Conservation (phyloP, 1,140 invertebrate genomes). For the Protaetia brevitarsis region DNA sequence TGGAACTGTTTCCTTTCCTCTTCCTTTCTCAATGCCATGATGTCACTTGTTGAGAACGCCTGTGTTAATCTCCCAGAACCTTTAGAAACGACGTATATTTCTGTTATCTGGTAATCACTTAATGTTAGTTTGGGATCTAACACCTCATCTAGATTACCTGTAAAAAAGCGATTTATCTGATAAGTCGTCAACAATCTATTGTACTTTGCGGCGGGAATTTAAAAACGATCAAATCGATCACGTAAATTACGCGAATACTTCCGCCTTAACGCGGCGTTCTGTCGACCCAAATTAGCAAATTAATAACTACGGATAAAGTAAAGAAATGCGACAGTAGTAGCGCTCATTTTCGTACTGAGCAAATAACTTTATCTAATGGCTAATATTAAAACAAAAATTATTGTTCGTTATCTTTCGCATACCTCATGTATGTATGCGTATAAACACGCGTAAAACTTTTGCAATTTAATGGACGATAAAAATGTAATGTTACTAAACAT, state of each 20-base stretch:
- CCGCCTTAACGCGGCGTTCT: not conserved
- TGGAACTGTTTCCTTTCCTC: slow-evolving; percentile 56
- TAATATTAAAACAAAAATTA: slow-evolving; percentile 12
- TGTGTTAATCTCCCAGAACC: slow-evolving; percentile 52
- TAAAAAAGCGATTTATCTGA: slow-evolving; percentile 35
- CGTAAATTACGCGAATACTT: not conserved
- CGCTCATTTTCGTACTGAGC: not conserved
- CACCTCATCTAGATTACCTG: slow-evolving; percentile 62
- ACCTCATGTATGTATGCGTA: not conserved
- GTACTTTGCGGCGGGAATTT: not conserved
- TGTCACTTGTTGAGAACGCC: slow-evolving; percentile 60
- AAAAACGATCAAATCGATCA: not conserved
- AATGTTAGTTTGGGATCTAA: slow-evolving; percentile 57
- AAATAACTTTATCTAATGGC: slow-evolving; percentile 8
- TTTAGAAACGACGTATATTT: slow-evolving; percentile 61
- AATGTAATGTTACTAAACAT: not conserved
- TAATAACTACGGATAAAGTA: not conserved
- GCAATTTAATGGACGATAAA: not conserved
- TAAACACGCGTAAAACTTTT: not conserved
- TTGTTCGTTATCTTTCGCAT: slow-evolving; percentile 5
- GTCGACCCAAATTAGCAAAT: not conserved
- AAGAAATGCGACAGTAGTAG: not conserved
- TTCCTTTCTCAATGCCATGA: slow-evolving; percentile 60
- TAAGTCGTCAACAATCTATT: not conserved
- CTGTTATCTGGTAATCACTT: slow-evolving; percentile 65